Evolutionary conservation across 2,113 vertebrate genomes (phyloP), one percentile per base, ranked within the genome.

Genomic region (Plecturocebus donacophilus): DNA sequence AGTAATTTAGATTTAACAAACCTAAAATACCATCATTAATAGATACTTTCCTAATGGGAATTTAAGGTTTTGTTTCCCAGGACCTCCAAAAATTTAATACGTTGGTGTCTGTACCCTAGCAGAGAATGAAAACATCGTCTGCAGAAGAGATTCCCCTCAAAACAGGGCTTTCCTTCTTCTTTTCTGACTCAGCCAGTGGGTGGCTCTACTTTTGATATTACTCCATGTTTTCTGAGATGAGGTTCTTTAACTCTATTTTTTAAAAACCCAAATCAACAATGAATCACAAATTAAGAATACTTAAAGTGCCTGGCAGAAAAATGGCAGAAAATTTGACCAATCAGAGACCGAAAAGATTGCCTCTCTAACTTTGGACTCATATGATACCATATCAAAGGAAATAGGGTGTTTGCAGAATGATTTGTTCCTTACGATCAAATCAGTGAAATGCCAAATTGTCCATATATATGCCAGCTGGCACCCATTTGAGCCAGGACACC

Each of bases 11-110:
- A 85, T 82, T 90, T 87, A 91, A 97, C 23, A 38, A 87, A 87
- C 80, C 40, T 90, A 94, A 96, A 95, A 80, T 87, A 42, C n/a
- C 40, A 82, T 83, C 73, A 96, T 45, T 45, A 77, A 77, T 30
- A 90, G 56, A 80, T 8, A 77, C 40, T 91, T 96, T 81, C n/a
- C 8, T 17, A 70, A 66, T 54, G 12, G 23, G 27, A 66, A 92
- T 52, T 80, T 66, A 91, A 85, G 40, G 35, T 38, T 89, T 42
- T 73, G 38, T 82, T 61, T 87, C n/a, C 70, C 25, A 70, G 30
- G 45, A 68, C 12, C 5, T 80, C 75, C 76, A 87, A 54, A 93
- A 83, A 23, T 38, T 45, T 58, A 49, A n/a, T 23, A 12, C 8
- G 8, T 6, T 58, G 20, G n/a, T 12, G 2, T 64, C 38, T n/a